These are phyloP conservation scores for Chaitophorus viminalis DNA, from an alignment of 2,888 invertebrate species.

Conservation along the genomic window DNA sequence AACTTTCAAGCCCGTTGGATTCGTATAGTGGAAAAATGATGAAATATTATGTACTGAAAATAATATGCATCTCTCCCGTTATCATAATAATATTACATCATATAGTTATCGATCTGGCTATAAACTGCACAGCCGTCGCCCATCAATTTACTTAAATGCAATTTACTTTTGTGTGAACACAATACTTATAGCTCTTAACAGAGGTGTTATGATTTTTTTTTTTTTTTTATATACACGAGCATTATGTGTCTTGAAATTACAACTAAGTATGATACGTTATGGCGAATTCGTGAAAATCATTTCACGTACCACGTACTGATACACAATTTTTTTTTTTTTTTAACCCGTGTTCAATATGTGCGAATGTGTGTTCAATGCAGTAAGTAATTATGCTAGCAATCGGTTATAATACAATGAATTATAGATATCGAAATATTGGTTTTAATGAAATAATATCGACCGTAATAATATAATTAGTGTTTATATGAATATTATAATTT, in stretches of 20 bases:
- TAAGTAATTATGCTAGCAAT: no score
- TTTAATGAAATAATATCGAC: no score
- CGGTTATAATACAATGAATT: no score
- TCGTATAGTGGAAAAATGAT: background rate
- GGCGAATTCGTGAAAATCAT: background rate
- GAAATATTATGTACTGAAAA: background rate
- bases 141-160: background rate
- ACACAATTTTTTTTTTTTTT: background rate
- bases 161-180: background rate
- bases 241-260: background rate
- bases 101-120: background rate
- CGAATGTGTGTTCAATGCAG: background rate
- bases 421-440: no score
- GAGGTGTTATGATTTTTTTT: background rate
- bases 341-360: background rate
- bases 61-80: no score
- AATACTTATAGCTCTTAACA: background rate
- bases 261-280: background rate
- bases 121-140: background rate
- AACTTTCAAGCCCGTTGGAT: background rate
- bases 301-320: background rate
- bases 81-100: no score
- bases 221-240: no score
- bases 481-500: no score
- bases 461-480: no score